Conservation (phyloP, 2,888 invertebrate species). For the Uropetala carovei region DNA sequence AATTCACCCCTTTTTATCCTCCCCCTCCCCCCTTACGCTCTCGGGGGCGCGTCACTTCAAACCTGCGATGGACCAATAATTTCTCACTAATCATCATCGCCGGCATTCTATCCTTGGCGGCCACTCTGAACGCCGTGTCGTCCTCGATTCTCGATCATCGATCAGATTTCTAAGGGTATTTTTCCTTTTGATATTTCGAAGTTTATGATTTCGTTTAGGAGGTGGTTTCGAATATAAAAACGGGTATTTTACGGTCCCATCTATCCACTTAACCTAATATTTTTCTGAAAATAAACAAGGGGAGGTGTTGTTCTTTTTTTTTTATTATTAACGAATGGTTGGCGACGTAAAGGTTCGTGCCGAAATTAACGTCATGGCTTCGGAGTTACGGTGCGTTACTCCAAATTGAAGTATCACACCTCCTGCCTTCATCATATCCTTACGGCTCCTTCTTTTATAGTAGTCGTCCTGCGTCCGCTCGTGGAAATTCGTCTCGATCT, state of each 20-base stretch:
- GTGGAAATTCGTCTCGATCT: too few species aligned
- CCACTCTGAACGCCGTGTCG: background rate
- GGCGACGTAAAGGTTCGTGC: too few species aligned
- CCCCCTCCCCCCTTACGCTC: too few species aligned
- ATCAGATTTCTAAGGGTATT: background rate
- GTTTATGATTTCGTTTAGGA: background rate
- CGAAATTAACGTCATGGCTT: too few species aligned
- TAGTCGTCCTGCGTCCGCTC: too few species aligned
- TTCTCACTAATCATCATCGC: slow-evolving; percentile 15
- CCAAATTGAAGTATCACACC: too few species aligned
- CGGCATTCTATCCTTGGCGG: background rate
- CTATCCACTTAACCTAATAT: background rate
- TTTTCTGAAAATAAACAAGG: background rate
- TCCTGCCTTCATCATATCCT: too few species aligned
- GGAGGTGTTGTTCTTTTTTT: background rate
- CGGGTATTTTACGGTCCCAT: background rate
- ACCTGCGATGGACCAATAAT: background rate
- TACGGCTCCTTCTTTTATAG: too few species aligned
- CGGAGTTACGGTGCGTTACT: too few species aligned
- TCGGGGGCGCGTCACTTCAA: background rate
- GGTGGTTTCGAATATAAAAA: background rate
- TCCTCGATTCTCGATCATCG: background rate
- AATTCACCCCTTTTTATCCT: background rate
- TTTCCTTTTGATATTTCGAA: background rate
- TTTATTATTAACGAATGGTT: too few species aligned